Percentiles rank a stretch among this genome's conserved stretches.
These are phyloP conservation scores for Zaprionus nigranus DNA, from an alignment of 1,140 invertebrate species.

Conservation along the genomic window DNA sequence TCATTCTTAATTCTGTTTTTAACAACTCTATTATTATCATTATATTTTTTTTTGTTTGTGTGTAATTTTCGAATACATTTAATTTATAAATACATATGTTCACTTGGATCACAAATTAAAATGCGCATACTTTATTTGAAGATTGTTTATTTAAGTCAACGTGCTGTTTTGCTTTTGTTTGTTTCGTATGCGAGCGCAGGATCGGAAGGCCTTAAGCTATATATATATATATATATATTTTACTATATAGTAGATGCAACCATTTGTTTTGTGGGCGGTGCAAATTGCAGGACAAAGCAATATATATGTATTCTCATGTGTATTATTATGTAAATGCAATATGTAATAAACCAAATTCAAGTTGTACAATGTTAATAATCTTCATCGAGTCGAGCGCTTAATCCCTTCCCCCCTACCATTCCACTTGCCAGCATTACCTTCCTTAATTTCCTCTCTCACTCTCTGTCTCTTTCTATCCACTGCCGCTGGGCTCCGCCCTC, in stretches of 20 bases:
- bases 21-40: neutral
- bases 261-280: conserved; percentile 25
- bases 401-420: neutral
- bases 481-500: neutral
- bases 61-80: conserved; percentile 11
- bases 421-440: neutral
- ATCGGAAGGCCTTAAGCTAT: conserved; percentile 16
- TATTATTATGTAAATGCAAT: conserved; percentile 45
- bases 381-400: conserved; percentile 7
- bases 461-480: neutral
- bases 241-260: neutral
- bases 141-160: conserved; percentile 14
- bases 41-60: neutral
- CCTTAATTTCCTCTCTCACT: neutral
- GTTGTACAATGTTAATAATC: conserved; percentile 36
- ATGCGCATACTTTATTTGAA: neutral
- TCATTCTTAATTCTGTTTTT: conserved; percentile 2
- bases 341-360: conserved; percentile 37
- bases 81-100: conserved; percentile 9
- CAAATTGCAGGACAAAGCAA: conserved; percentile 36
- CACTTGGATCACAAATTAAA: conserved; percentile 26
- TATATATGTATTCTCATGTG: conserved; percentile 17
- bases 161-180: neutral
- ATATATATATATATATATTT: neutral
- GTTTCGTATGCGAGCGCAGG: neutral